Percentiles rank a stretch among this genome's conserved stretches.
Evolutionary conservation across 2,888 invertebrate genomes (phyloP).

Genomic region (Julus scandinavius): DNA sequence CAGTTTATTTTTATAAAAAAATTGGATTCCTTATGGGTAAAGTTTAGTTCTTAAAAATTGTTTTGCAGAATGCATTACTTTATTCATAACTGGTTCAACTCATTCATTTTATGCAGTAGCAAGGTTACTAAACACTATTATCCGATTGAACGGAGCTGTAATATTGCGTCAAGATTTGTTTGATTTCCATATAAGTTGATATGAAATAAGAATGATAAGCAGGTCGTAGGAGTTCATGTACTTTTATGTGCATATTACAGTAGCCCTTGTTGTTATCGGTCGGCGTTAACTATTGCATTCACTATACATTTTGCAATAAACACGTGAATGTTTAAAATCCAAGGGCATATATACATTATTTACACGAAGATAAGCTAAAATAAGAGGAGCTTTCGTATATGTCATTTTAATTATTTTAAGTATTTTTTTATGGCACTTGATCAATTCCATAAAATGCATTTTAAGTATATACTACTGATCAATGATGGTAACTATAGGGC

Average conservation of each 20-base stretch:
- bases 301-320: background rate
- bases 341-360: background rate
- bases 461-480: too few species aligned
- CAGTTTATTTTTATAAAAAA: background rate
- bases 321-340: background rate
- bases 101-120: too few species aligned
- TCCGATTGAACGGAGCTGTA: background rate
- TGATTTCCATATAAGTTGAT: background rate
- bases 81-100: too few species aligned
- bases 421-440: too few species aligned
- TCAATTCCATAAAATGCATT: too few species aligned
- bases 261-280: background rate
- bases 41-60: too few species aligned
- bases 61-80: too few species aligned
- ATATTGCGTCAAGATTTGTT: background rate
- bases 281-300: background rate
- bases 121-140: background rate
- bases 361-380: too few species aligned
- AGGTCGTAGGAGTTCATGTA: background rate
- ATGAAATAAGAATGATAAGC: background rate
- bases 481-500: too few species aligned
- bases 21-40: too few species aligned
- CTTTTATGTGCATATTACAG: background rate
- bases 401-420: too few species aligned
- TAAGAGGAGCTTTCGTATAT: too few species aligned